phyloP scores from a whole-genome alignment of 2,113 vertebrate genomes.

The Cinclus mexicanus region DNA sequence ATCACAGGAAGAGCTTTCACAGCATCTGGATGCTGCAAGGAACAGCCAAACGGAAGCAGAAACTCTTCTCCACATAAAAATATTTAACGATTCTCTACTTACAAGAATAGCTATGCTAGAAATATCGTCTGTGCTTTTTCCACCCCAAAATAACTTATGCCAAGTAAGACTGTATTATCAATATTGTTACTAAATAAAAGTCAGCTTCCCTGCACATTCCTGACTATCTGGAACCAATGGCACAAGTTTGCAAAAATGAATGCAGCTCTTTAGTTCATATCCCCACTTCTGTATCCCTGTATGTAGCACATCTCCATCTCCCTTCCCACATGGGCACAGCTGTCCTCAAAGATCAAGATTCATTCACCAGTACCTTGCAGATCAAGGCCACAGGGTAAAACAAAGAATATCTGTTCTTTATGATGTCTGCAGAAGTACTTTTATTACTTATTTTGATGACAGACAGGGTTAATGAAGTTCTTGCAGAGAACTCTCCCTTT shows the following conservation, averaged over 20 bases:
- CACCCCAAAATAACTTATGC: rapidly evolving
- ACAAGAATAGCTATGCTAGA: background rate
- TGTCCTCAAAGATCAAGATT: background rate
- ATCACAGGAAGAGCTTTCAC: background rate
- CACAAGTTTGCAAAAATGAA: background rate
- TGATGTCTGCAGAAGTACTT: background rate
- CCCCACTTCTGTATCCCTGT: background rate
- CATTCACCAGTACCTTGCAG: background rate
- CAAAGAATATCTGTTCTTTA: background rate
- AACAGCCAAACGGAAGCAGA: slow-evolving; percentile 12
- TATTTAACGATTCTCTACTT: background rate
- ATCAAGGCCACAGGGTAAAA: background rate
- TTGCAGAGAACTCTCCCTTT: slow-evolving; percentile 74
- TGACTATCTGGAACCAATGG: background rate
- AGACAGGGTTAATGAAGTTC: slow-evolving; percentile 73
- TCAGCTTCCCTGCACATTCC: background rate
- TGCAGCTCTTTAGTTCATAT: rapidly evolving
- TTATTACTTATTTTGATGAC: slow-evolving; percentile 37
- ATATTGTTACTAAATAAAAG: background rate
- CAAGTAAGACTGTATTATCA: background rate
- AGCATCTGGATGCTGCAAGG: slow-evolving; percentile 32
- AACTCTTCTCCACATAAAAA: background rate
- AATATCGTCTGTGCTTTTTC: rapidly evolving
- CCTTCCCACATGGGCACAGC: background rate
- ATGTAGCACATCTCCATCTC: background rate